Evolutionary conservation across 2,888 invertebrate genomes (phyloP), one percentile per base, ranked within the genome.

Genomic region (Acronicta aceris): DNA sequence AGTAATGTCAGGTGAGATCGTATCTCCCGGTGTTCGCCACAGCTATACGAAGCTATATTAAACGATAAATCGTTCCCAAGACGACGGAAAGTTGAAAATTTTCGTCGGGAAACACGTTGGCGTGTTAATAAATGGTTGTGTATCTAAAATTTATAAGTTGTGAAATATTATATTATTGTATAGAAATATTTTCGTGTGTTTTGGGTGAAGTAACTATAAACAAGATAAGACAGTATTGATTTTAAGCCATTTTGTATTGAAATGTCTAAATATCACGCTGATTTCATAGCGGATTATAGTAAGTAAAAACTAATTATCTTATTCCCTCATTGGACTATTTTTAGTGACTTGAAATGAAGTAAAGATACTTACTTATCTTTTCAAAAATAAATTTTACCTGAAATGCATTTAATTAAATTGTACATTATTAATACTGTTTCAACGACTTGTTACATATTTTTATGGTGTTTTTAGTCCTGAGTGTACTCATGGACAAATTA

Each of bases 11-110:
- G 71, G 71, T 72, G 49, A 47, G 59, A 59, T 60, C 43, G 16
- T 65, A 74, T 67, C 75, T 65, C 59, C 10, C 21, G 48, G 57
- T 57, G 59, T 56, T 60, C 59, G 65, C 67, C 71, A 62, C 58
- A 55, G 69, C 61, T 70, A 59, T 61, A 56, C 30, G 64, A 68
- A 69, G 78, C 70, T 80, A 70, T 79, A 81, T 81, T 81, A 73
- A 75, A 78, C 78, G 71, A 81, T 81, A 81, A 81, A 81, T 81
- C 70, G 78, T 73, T 57, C 65, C 68, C 67, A 13, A 70, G 74
- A 61, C 76, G 75, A 76, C 76, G 69, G 69, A 71, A 75, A 76
- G 75, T 75, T 78, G 71, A 71, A 73, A 78, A 74, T 80, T 79
- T 79, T 68, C 65, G 71, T 49, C 60, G 58, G 61, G 67, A 65